Evolutionary conservation across 2,888 invertebrate genomes (phyloP).

Genomic region (Meloe dianella): DNA sequence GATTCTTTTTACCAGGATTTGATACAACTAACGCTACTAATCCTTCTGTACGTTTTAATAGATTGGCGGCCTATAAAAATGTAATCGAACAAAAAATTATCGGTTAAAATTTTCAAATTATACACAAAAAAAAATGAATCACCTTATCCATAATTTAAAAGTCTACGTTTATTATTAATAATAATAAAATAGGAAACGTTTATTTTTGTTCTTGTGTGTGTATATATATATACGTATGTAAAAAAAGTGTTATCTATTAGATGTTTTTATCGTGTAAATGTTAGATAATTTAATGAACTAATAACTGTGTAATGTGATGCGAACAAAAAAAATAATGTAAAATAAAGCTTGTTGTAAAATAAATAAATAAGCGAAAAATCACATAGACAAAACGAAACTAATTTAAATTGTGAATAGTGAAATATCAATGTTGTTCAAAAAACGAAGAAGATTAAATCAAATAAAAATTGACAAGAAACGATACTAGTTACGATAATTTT

Average conservation of each 20-base stretch:
- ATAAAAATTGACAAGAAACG: neutral
- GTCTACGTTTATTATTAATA: constrained; percentile 14
- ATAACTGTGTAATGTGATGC: constrained; percentile 28
- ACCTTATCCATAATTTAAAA: constrained; percentile 27
- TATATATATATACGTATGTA: too few relatives aligned
- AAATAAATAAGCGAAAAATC: neutral
- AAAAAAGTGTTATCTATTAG: constrained; percentile 27
- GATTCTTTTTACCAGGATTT: constrained; percentile 78
- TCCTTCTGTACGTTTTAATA: constrained; percentile 86
- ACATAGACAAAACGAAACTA: neutral
- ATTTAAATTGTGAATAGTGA: neutral
- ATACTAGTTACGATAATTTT: neutral
- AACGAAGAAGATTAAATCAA: neutral
- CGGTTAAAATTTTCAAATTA: neutral
- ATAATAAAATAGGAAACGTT: constrained; percentile 26
- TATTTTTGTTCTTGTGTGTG: constrained; percentile 26
- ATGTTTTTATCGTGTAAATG: constrained; percentile 34
- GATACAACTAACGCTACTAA: constrained; percentile 83
- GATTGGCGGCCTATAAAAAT: constrained; percentile 73
- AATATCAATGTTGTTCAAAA: neutral
- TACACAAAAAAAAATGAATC: neutral
- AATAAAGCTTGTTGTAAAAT: constrained; percentile 13
- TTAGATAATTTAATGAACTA: constrained; percentile 34
- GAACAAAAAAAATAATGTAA: constrained; percentile 18
- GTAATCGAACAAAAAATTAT: neutral